Percentiles rank a stretch among this genome's conserved stretches.
phyloP scores from a whole-genome alignment of 1,140 invertebrate genomes.

The Asobara japonica region DNA sequence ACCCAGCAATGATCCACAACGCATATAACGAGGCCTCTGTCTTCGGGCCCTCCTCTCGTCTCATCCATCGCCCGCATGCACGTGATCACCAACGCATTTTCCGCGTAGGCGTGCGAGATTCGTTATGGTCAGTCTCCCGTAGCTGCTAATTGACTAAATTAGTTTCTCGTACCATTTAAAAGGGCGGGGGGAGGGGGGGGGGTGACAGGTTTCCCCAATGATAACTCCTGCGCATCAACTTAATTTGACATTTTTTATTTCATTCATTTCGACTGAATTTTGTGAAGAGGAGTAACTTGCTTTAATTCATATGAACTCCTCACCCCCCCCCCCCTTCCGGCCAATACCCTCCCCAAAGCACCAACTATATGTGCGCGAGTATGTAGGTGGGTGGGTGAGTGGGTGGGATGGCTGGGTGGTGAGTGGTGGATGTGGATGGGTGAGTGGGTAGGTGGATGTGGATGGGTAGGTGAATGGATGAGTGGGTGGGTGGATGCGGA shows the following conservation, averaged over 20 bases:
- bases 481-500: too few relatives aligned
- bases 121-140: neutral
- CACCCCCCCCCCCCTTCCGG: too few relatives aligned
- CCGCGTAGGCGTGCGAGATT: neutral
- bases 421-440: too few relatives aligned
- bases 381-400: too few relatives aligned
- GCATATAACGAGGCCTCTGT: constrained; percentile 1
- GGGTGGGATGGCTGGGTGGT: too few relatives aligned
- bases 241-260: neutral
- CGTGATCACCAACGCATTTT: neutral
- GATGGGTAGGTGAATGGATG: too few relatives aligned
- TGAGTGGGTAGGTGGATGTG: too few relatives aligned
- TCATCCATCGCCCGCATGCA: neutral
- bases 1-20: neutral
- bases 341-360: too few relatives aligned
- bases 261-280: too few relatives aligned
- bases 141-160: constrained; percentile 11
- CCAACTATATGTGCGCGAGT: too few relatives aligned
- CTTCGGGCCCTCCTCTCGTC: neutral
- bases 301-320: too few relatives aligned
- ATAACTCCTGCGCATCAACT: neutral
- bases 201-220: neutral
- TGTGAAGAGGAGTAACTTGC: too few relatives aligned
- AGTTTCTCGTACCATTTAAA: neutral
- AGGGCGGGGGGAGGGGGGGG: neutral